A percentile compares a stretch with the other conserved stretches of the same genome.
Conservation (phyloP, 2,888 invertebrate species). For the Dolichopus griseipennis region DNA sequence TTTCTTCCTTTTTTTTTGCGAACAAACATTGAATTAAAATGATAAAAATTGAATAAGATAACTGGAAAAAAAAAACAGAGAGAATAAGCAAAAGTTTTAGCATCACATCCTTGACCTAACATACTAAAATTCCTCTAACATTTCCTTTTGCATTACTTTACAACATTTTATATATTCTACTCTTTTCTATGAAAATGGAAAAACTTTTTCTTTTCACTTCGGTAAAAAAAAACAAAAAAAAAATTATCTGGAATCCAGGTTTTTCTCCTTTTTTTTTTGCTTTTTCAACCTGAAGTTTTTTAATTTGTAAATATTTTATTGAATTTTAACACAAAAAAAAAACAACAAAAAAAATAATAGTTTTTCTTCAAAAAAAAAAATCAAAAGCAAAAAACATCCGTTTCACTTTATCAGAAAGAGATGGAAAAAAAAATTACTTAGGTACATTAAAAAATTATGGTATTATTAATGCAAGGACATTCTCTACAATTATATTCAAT, state of each 20-base stretch:
- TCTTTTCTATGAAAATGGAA: not conserved
- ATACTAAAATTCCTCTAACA: not conserved
- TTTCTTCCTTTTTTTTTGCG: no score
- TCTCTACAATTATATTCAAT: no score
- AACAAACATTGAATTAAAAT: no score
- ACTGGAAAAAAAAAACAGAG: not conserved
- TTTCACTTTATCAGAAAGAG: no score
- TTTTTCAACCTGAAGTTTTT: not conserved
- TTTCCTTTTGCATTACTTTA: not conserved
- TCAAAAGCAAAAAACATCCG: no score
- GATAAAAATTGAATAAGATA: no score
- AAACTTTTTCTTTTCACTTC: not conserved
- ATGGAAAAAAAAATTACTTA: no score
- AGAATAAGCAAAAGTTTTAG: not conserved
- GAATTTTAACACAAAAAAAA: not conserved
- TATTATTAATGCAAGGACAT: no score
- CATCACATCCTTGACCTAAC: not conserved
- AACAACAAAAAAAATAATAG: not conserved
- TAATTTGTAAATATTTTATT: slow-evolving; percentile 1
- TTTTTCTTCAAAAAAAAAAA: not conserved
- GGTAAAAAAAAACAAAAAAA: no score
- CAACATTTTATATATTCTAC: not conserved
- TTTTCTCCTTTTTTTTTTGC: no score
- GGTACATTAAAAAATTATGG: no score
- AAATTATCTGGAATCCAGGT: not conserved